phyloP scores from a whole-genome alignment of 2,113 vertebrate species.

The Dromaius novaehollandiae region DNA sequence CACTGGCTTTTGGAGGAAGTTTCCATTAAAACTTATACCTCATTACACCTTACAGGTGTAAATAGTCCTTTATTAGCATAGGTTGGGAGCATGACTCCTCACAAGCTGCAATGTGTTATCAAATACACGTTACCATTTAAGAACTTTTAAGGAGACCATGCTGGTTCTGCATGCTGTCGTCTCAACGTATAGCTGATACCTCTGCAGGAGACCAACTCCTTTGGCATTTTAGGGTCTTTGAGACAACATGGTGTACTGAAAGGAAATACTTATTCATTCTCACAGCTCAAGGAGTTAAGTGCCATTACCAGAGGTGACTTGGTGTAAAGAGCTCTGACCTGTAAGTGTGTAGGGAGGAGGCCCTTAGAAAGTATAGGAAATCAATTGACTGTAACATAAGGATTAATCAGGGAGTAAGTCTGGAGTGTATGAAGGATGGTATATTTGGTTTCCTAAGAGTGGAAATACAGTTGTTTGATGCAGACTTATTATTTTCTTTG shows the following conservation, averaged over 20 bases:
- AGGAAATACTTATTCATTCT: not conserved
- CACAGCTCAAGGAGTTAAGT: not conserved
- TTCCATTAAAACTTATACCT: not conserved
- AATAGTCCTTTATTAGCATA: not conserved
- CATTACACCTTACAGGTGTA: not conserved
- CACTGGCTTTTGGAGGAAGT: not conserved
- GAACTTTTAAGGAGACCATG: not conserved
- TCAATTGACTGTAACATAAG: not conserved
- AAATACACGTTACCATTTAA: fast-evolving
- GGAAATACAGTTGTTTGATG: not conserved
- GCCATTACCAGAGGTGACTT: not conserved
- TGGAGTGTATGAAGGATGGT: not conserved
- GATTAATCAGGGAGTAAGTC: not conserved
- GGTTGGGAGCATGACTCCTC: not conserved
- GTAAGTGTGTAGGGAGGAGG: not conserved
- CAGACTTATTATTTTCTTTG: slow-evolving; percentile 38
- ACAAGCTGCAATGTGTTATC: not conserved
- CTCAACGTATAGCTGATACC: not conserved
- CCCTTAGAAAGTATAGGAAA: not conserved
- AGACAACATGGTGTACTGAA: not conserved
- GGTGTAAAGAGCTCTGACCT: not conserved
- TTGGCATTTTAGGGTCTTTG: not conserved
- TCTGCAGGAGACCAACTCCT: not conserved
- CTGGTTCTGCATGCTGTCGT: not conserved
- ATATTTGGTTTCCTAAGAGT: not conserved